phyloP scores from a whole-genome alignment of 2,797 vertebrate genomes.

The Scolopax bukidnonensis region DNA sequence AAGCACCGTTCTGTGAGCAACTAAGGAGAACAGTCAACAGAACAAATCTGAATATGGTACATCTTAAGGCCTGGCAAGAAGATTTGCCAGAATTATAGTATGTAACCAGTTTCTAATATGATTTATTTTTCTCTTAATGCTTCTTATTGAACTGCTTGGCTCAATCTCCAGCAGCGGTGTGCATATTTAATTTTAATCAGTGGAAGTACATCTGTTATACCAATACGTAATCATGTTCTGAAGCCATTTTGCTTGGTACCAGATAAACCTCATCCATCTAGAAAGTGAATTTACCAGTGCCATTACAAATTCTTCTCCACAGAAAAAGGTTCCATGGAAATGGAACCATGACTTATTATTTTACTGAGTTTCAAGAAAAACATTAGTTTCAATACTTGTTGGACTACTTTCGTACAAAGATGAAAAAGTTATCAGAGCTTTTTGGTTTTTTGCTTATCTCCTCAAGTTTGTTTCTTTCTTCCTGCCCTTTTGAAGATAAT shows the following conservation, averaged over 20 bases:
- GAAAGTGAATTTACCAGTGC: background rate
- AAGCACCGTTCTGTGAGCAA: background rate
- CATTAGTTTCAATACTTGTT: background rate
- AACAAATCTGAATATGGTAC: background rate
- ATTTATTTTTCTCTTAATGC: background rate
- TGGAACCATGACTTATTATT: background rate
- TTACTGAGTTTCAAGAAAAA: background rate
- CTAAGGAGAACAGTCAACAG: background rate
- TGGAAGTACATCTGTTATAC: background rate
- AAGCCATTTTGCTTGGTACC: background rate
- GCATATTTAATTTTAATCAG: background rate
- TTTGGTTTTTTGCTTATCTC: background rate
- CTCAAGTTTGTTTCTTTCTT: background rate
- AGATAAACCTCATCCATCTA: background rate
- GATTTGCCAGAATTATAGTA: background rate
- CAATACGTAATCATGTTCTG: background rate
- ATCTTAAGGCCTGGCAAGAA: background rate
- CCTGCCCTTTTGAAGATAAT: constrained; percentile 1
- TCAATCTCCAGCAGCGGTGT: background rate
- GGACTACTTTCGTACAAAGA: background rate
- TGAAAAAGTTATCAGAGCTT: background rate
- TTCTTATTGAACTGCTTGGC: constrained; percentile 12
- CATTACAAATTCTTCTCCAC: background rate
- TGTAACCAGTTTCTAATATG: background rate
- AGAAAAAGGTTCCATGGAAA: background rate